phyloP scores from a whole-genome alignment of 2,113 vertebrate genomes.

The Pandion haliaetus region DNA sequence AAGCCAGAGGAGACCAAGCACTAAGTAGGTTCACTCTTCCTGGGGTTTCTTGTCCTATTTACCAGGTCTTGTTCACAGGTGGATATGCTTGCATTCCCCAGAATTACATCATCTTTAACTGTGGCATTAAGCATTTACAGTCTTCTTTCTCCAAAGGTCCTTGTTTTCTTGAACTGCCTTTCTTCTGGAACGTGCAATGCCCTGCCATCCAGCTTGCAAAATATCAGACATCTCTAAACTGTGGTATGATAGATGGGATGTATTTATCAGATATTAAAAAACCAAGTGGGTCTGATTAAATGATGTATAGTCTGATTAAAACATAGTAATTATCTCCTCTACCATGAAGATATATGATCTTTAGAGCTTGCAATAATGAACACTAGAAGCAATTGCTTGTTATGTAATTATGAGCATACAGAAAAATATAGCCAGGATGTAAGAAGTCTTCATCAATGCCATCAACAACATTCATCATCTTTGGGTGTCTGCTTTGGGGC shows the following conservation, averaged over 20 bases:
- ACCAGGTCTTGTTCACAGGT: not conserved
- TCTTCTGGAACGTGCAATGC: not conserved
- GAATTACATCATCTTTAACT: not conserved
- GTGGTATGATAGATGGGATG: not conserved
- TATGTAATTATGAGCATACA: accelerated
- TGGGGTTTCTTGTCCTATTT: not conserved
- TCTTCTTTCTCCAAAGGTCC: not conserved
- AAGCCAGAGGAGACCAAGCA: not conserved
- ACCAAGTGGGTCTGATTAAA: constrained; percentile 30
- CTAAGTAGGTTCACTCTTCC: not conserved
- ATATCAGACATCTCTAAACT: not conserved
- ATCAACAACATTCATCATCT: not conserved
- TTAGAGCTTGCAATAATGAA: not conserved
- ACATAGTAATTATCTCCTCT: not conserved
- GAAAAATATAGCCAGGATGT: not conserved
- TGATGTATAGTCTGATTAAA: constrained; percentile 21
- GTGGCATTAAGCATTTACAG: not conserved
- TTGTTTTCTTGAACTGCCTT: not conserved
- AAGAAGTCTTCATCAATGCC: not conserved
- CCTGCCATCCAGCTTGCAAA: not conserved
- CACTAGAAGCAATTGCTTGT: not conserved
- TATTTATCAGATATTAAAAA: constrained; percentile 32
- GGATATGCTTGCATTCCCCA: not conserved
- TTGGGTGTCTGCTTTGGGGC: not conserved
- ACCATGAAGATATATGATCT: not conserved